Conservation (phyloP, 2,797 vertebrate species). For the Botia almorhae region DNA sequence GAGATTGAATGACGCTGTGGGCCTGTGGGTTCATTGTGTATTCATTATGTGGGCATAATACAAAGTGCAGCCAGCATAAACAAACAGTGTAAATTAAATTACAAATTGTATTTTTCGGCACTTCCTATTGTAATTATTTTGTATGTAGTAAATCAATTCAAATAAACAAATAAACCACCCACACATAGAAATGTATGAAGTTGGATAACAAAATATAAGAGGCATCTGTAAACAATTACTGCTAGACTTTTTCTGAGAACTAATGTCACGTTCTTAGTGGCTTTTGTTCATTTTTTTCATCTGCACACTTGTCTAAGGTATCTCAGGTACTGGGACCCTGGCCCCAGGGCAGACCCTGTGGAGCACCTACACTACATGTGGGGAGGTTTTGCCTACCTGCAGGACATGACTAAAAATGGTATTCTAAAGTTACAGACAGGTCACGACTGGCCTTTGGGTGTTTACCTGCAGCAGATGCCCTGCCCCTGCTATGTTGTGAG, state of each 20-base stretch:
- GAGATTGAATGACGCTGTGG: conserved; percentile 25
- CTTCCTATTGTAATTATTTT: neutral
- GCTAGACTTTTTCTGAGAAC: neutral
- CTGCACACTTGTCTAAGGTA: neutral
- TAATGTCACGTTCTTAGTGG: neutral
- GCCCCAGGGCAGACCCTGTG: conserved; percentile 90
- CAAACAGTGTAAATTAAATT: conserved; percentile 4
- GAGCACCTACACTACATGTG: conserved; percentile 94
- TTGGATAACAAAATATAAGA: neutral
- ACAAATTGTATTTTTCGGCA: conserved; percentile 16
- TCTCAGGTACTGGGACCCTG: conserved; percentile 95
- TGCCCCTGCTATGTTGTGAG: conserved; percentile 98
- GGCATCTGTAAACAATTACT: neutral
- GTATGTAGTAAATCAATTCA: neutral
- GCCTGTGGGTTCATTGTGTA: conserved; percentile 22
- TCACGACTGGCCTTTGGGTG: conserved; percentile 81
- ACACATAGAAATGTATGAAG: neutral
- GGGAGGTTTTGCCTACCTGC: conserved; percentile 96
- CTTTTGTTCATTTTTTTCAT: neutral
- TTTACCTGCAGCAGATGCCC: conserved; percentile 97
- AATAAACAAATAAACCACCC: too few species aligned
- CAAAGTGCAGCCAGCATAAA: conserved; percentile 1
- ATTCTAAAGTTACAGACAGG: conserved; percentile 87
- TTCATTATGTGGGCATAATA: conserved; percentile 20
- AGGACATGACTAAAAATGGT: conserved; percentile 95